phyloP scores from a whole-genome alignment of 2,113 vertebrate species.

The Mastomys natalensis region DNA sequence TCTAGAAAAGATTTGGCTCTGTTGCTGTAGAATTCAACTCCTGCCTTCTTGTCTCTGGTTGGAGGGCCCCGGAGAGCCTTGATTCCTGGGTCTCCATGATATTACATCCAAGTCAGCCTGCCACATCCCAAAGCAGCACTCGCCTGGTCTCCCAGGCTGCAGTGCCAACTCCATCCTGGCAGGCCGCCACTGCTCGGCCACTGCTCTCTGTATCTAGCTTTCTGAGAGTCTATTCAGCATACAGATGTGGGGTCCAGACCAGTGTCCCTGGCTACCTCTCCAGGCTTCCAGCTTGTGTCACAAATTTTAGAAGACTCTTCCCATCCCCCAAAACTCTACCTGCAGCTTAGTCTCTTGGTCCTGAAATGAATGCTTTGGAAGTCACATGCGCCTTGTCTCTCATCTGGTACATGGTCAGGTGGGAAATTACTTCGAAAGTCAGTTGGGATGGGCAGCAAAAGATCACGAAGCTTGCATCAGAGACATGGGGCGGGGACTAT shows the following conservation, averaged over 20 bases:
- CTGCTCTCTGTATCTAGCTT: not conserved
- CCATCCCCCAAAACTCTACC: not conserved
- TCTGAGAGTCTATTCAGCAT: not conserved
- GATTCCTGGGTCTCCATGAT: not conserved
- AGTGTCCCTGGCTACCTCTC: not conserved
- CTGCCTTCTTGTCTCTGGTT: not conserved
- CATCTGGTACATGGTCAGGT: not conserved
- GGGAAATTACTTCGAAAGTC: not conserved
- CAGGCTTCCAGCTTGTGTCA: not conserved
- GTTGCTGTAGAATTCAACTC: not conserved
- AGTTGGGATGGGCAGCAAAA: not conserved
- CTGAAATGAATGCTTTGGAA: not conserved
- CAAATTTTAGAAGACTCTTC: not conserved
- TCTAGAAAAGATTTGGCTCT: not conserved
- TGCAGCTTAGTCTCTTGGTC: not conserved
- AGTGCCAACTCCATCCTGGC: no score
- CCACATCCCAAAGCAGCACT: not conserved
- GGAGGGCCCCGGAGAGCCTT: not conserved
- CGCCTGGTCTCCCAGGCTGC: not conserved
- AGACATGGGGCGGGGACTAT: not conserved
- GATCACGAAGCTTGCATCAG: not conserved
- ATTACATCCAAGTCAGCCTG: not conserved
- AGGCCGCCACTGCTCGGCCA: no score
- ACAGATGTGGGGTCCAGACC: no score
- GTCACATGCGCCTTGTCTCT: not conserved